These are phyloP conservation scores for Sebastes iracundus DNA, from an alignment of 2,797 vertebrate genomes.

Conservation along the genomic window DNA sequence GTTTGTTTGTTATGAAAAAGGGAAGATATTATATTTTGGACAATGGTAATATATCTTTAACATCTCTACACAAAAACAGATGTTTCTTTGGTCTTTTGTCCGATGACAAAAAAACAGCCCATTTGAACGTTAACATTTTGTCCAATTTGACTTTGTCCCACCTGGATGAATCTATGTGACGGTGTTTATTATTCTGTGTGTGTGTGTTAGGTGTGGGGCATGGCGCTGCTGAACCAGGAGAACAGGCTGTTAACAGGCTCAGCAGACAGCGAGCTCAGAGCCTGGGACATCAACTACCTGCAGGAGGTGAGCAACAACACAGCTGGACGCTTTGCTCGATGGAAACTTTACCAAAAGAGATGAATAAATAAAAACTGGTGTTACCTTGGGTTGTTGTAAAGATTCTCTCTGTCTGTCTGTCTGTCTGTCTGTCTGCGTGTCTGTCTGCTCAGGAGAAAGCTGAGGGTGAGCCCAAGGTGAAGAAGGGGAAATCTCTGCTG, in stretches of 20 bases:
- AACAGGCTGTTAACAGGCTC: constrained; percentile 91
- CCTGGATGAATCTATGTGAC: neutral
- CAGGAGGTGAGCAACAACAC: constrained; percentile 84
- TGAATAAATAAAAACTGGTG: neutral
- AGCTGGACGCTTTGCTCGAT: neutral
- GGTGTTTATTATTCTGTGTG: neutral
- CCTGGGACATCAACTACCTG: constrained; percentile 89
- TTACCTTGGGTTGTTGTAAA: neutral
- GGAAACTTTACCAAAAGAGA: too few species aligned
- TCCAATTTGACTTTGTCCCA: neutral
- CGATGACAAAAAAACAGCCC: too few species aligned
- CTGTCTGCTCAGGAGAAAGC: constrained; percentile 80
- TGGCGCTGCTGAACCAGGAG: constrained; percentile 88
- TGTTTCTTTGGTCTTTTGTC: too few species aligned
- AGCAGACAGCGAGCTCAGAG: constrained; percentile 94
- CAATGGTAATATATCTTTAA: too few species aligned
- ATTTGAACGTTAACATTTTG: neutral
- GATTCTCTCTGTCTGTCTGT: neutral
- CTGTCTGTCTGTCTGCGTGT: neutral
- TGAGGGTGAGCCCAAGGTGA: constrained; percentile 86
- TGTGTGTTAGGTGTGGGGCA: constrained; percentile 90
- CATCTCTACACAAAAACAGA: too few species aligned
- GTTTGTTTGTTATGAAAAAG: neutral
- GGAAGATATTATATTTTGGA: too few species aligned
- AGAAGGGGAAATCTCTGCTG: constrained; percentile 86